phyloP scores from a whole-genome alignment of 2,113 vertebrate species.

The Athene cunicularia region DNA sequence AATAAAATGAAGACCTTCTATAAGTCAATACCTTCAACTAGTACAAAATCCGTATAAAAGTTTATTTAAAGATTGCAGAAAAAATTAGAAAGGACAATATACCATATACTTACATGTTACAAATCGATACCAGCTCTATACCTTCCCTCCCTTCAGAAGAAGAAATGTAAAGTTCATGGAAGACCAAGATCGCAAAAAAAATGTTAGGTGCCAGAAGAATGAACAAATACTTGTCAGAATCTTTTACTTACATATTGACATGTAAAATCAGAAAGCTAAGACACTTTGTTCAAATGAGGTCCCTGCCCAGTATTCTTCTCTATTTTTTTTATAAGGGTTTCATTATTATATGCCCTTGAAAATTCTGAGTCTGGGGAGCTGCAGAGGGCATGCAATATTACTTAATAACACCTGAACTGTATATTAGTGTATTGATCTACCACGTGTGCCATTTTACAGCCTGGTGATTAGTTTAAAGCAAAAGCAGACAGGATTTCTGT shows the following conservation, averaged over 20 bases:
- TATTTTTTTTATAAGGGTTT: background rate
- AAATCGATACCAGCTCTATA: background rate
- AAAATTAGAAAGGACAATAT: background rate
- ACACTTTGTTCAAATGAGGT: background rate
- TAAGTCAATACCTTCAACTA: background rate
- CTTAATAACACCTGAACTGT: slow-evolving; percentile 16
- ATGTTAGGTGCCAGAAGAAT: background rate
- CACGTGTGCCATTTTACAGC: background rate
- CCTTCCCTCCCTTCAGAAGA: background rate
- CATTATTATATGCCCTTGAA: slow-evolving; percentile 11
- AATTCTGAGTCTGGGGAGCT: background rate
- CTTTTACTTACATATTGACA: background rate
- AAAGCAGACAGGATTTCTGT: background rate
- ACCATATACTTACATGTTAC: background rate
- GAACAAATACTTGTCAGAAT: background rate
- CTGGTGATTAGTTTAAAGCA: background rate
- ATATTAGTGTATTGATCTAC: slow-evolving; percentile 8
- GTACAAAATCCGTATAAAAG: background rate
- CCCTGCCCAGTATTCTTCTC: background rate
- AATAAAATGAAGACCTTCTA: background rate
- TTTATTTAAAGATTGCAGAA: background rate
- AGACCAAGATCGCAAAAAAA: background rate
- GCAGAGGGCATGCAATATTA: background rate
- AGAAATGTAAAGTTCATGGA: background rate
- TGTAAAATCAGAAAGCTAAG: background rate